Conservation (phyloP, 2,888 invertebrate species). For the Cremastinae sp. region DNA sequence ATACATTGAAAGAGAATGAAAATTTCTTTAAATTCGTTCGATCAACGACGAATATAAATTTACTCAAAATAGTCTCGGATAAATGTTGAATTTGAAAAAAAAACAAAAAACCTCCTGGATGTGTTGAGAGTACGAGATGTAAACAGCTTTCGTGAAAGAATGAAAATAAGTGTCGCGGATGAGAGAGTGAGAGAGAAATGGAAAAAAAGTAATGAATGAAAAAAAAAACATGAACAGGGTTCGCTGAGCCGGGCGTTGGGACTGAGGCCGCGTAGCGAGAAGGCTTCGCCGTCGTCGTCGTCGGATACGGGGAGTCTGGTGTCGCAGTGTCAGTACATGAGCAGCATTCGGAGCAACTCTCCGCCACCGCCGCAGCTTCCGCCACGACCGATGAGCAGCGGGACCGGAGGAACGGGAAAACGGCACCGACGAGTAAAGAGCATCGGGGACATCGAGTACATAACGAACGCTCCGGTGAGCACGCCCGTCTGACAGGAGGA, state of each 20-base stretch:
- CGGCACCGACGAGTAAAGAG: slow-evolving; percentile 87
- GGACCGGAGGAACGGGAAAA: slow-evolving; percentile 81
- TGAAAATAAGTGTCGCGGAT: too few relatives aligned
- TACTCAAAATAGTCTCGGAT: too few relatives aligned
- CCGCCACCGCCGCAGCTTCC: slow-evolving; percentile 82
- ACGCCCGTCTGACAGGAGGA: slow-evolving; percentile 79
- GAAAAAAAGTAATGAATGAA: too few relatives aligned
- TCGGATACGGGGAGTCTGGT: slow-evolving; percentile 83
- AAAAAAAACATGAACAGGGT: too few relatives aligned
- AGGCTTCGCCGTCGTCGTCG: slow-evolving; percentile 86
- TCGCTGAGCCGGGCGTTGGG: slow-evolving; percentile 88
- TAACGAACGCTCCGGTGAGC: slow-evolving; percentile 76
- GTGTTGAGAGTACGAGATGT: too few relatives aligned
- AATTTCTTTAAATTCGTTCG: too few relatives aligned
- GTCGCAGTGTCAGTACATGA: slow-evolving; percentile 83
- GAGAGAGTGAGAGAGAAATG: too few relatives aligned
- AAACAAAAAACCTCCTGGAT: too few relatives aligned
- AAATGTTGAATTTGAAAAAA: too few relatives aligned
- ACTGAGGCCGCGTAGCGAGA: slow-evolving; percentile 83
- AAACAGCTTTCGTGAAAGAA: too few relatives aligned
- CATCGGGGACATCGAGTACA: slow-evolving; percentile 87
- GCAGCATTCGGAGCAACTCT: slow-evolving; percentile 81
- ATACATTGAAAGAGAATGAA: too few relatives aligned
- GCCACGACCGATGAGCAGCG: slow-evolving; percentile 72
- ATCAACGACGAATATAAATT: too few relatives aligned